Base-by-base conservation (phyloP, 2,797 vertebrate genomes). In the Pangasius macronema region DNA sequence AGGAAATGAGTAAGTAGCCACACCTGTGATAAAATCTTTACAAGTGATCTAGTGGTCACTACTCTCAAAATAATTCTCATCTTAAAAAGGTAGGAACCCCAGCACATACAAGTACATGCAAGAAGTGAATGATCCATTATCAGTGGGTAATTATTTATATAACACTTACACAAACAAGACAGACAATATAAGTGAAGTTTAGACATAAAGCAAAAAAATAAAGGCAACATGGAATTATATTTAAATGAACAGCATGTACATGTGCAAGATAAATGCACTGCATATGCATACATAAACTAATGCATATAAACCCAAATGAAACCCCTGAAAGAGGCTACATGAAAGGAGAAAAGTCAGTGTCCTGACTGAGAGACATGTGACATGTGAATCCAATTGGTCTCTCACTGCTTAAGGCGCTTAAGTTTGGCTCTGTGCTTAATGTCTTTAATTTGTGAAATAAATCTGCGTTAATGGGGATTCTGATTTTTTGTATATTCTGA, bases 331-430 rank as follows among this genome's bases (percentile, higher is more conserved):
- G 36, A 61, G 55, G 5, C 22, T 61, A 39, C 24, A 46, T 16
- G 27, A 30, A 39, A 59, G 16, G n/a, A 9, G 16, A 55, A 42
- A 42, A 57, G 39, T 46, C 22, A 2, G 18, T 24, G 13, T 55
- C 36, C 24, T 63, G n/a, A 82, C 4, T 63, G 14, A 82, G 24
- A n/a, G n/a, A n/a, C n/a, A n/a, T n/a, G n/a, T n/a, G n/a, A n/a
- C 55, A 42, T 27, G 55, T 59, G 33, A 22, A 80, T 59, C 53
- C 53, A 36, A n/a, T n/a, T 5, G 11, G 22, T 53, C 51, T 27
- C 76, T 36, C n/a, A 79, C n/a, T 79, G 18, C n/a, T 22, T 77
- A 77, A 77, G 75, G 14, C 9, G 49, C 75, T 77, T 55, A 57
- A 22, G 30, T 79, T 80, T 57, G 1, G 36, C 30, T 24, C 33